Evolutionary conservation across 1,140 invertebrate species (phyloP), one percentile per base, ranked within the genome.

Genomic region (silkworm (Bombyx mori)): DNA sequence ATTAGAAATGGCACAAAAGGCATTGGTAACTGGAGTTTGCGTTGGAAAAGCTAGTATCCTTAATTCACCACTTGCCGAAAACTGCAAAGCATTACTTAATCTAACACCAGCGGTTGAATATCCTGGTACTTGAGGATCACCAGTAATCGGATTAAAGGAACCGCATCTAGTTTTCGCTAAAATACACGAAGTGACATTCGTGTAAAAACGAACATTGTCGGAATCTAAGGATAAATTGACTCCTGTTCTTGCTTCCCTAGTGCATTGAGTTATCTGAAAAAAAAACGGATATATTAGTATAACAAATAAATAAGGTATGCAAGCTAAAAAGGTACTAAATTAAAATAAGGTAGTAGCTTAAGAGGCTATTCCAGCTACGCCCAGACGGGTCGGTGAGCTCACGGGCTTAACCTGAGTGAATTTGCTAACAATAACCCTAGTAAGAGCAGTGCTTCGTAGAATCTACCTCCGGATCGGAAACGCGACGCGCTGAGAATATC

Each of bases 101-200:
- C 71, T 76, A 26, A 57, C 56, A 42, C 72, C 73, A 10, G 77
- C 69, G 9, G 73, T 59, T 3, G 79, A 79, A 56, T 82, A 77
- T 43, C 79, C 80, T n/a, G 88, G 85, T 42, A 79, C 79, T 79
- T 90, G 89, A n/a, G 82, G 71, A 58, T 89, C 86, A n/a, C 90
- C 90, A 0, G 89, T 89, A 54, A 91, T 89, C 18, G 90, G 89
- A 77, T 91, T 90, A 69, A 82, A 90, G 3, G 71, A 73, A 55
- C 87, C 80, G 74, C 89, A 90, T 60, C 90, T 71, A 7, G 89
- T 69, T 65, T 85, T 89, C 5, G 89, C 89, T 9, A 91, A 70
- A 58, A 91, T 85, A 70, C 89, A 91, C 43, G 88, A 89, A 7
- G 90, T 90, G 43, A 90, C 87, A 69, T 91, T 91, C 45, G 86